Percentiles rank a stretch among this genome's conserved stretches.
Evolutionary conservation across 2,113 vertebrate genomes (phyloP).

Genomic region (Caretta caretta): DNA sequence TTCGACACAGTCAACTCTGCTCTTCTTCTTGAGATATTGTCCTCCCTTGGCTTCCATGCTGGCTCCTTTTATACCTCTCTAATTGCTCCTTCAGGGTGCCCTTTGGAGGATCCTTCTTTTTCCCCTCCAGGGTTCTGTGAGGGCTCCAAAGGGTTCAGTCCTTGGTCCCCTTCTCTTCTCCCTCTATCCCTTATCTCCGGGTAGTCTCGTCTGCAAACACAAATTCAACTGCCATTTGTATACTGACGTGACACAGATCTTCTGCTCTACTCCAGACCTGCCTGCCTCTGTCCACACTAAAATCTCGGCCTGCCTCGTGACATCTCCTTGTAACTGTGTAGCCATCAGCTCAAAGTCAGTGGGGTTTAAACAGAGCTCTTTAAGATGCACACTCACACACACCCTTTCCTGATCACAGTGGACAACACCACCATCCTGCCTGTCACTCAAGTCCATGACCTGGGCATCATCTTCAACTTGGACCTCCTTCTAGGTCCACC

Average conservation of each 20-base stretch:
- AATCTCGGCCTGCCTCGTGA: background rate
- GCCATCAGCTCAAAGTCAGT: too few relatives aligned
- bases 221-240: background rate
- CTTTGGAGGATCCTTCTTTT: too few relatives aligned
- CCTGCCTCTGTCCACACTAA: background rate
- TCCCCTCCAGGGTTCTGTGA: background rate
- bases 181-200: background rate
- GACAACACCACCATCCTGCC: background rate
- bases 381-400: too few relatives aligned
- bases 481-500: background rate
- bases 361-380: too few relatives aligned
- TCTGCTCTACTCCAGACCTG: background rate
- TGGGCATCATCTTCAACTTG: background rate
- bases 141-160: too few relatives aligned
- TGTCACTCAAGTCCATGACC: background rate
- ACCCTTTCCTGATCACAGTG: background rate
- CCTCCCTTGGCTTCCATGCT: background rate
- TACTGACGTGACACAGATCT: background rate
- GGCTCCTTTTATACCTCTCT: too few relatives aligned
- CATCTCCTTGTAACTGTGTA: too few relatives aligned
- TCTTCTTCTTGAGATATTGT: background rate
- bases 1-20: background rate
- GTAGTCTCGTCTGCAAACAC: background rate
- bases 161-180: background rate
- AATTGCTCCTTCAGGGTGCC: background rate